A percentile compares a stretch with the other conserved stretches of the same genome.
Evolutionary conservation across 2,113 vertebrate genomes (phyloP).

Genomic region (Nanorana parkeri): DNA sequence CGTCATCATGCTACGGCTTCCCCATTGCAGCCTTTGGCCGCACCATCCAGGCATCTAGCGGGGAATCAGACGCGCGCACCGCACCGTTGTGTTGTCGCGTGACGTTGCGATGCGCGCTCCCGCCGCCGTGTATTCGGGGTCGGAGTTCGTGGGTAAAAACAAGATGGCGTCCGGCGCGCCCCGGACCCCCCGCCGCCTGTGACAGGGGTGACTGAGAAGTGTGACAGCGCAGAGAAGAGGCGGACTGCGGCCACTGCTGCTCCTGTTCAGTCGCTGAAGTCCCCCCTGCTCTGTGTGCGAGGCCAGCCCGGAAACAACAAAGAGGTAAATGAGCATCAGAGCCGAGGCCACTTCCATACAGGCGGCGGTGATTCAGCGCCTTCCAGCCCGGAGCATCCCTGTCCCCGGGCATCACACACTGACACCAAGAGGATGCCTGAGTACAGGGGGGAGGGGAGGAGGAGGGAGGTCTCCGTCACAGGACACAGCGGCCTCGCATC

Average conservation of each 20-base stretch:
- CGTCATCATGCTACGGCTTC: too few species aligned
- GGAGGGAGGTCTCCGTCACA: too few species aligned
- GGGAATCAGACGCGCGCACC: background rate
- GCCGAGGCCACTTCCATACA: background rate
- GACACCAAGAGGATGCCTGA: background rate
- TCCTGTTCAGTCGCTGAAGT: background rate
- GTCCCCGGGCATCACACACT: background rate
- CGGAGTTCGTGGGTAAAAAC: constrained; percentile 44
- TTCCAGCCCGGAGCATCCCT: background rate
- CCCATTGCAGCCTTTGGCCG: too few species aligned
- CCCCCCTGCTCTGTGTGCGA: constrained; percentile 3
- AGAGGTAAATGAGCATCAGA: constrained; percentile 26
- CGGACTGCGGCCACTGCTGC: background rate
- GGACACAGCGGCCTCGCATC: too few species aligned
- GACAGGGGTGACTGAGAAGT: constrained; percentile 18
- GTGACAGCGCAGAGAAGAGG: constrained; percentile 49
- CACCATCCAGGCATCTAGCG: too few species aligned
- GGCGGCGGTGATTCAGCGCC: constrained; percentile 17
- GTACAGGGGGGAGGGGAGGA: too few species aligned
- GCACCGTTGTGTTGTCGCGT: background rate
- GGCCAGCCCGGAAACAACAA: constrained; percentile 39
- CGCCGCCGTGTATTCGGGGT: background rate
- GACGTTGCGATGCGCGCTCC: constrained; percentile 11
- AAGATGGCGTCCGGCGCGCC: constrained; percentile 48
- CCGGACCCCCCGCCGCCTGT: constrained; percentile 34